Percentiles rank a stretch among this genome's conserved stretches.
These are phyloP conservation scores for Scomber scombrus DNA, from an alignment of 2,113 vertebrate species.

Conservation along the genomic window DNA sequence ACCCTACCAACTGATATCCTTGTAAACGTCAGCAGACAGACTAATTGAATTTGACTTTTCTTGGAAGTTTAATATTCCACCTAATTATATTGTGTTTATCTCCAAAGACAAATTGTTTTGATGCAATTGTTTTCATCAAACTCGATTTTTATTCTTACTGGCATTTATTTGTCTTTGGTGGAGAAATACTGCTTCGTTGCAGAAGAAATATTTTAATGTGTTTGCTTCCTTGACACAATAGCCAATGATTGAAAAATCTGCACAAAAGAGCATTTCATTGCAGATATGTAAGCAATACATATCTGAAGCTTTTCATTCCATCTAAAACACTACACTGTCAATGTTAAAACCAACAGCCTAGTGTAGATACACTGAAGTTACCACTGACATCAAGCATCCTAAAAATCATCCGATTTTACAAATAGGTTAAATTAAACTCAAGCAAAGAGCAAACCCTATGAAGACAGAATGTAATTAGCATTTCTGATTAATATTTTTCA, in stretches of 20 bases:
- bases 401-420: constrained; percentile 42
- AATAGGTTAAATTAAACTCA: constrained; percentile 42
- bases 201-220: too few relatives aligned
- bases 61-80: neutral
- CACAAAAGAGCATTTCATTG: too few relatives aligned
- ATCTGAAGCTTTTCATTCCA: neutral
- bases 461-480: constrained; percentile 67
- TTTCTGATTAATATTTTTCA: constrained; percentile 66
- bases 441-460: constrained; percentile 18
- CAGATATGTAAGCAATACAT: neutral
- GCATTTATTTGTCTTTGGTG: neutral
- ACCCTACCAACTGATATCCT: neutral
- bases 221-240: too few relatives aligned
- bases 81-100: too few relatives aligned
- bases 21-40: neutral
- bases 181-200: neutral
- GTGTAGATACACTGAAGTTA: neutral
- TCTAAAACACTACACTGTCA: neutral
- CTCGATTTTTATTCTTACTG: neutral
- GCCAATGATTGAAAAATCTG: too few relatives aligned
- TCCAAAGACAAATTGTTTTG: neutral
- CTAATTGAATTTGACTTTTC: neutral
- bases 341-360: neutral
- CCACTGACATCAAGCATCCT: neutral
- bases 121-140: neutral